Evolutionary conservation across 1,140 invertebrate genomes (phyloP), one percentile per base, ranked within the genome.

Genomic region (Scaptomyza montana): DNA sequence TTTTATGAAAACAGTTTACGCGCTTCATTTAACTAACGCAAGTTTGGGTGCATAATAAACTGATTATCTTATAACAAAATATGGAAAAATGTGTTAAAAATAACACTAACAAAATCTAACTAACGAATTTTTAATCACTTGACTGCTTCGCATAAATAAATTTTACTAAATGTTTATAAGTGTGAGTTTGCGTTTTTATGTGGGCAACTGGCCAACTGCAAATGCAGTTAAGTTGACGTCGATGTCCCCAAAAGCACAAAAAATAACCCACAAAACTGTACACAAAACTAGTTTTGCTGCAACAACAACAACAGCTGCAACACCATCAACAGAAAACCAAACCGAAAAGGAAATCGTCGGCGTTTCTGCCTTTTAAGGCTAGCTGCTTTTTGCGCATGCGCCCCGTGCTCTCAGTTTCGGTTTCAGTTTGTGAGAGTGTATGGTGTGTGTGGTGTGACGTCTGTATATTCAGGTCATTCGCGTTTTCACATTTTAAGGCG

Each of bases 401-500:
- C 67, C 74, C 51, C 68, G 59, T 62, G 67, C 70, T 87, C 87
- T 87, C 82, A 81, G 86, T 70, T 87, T 72, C 75, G 78, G 39
- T 75, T 4, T 71, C n/a, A 62, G 10, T 53, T 16, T 49, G n/a
- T 54, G 19, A 51, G 39, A 65, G 28, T 43, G 28, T 67, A 21
- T 55, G 50, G 45, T 39, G 13, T n/a, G 47, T 70, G 67, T 33
- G 30, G 47, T 70, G 67, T 33, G 30, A 33, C 30, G 30, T 33
- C 30, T 65, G 82, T 70, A 76, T 69, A 89, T 89, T 89, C 85
- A 70, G 85, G 84, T 89, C 84, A 89, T 89, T 89, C 84, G 84
- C 84, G 89, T 89, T 87, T 87, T 84, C 85, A 89, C 84, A 87
- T 89, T 87, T 87, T 84, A 84, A 87, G 84, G 84, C 84, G 77